phyloP scores from a whole-genome alignment of 1,140 invertebrate species.

The Drosophila melanogaster region DNA sequence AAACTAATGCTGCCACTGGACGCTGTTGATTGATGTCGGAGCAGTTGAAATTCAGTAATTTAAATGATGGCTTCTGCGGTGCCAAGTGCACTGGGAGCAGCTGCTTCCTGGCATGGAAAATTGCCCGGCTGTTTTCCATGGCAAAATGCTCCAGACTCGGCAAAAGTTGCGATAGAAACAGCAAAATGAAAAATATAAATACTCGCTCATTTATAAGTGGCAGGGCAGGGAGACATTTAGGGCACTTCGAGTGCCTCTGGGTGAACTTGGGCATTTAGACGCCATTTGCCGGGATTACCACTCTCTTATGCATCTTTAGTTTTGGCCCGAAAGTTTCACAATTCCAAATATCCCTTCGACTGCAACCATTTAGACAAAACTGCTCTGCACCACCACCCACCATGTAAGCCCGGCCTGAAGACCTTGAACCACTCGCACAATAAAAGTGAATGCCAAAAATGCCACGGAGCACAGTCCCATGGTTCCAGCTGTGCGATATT shows the following conservation, averaged over 20 bases:
- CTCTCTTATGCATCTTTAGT: constrained; percentile 52
- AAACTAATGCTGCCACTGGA: constrained; percentile 15
- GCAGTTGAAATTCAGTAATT: constrained; percentile 39
- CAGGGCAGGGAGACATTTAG: constrained; percentile 10
- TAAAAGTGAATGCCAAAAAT: constrained; percentile 40
- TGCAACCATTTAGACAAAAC: constrained; percentile 44
- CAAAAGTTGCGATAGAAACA: constrained; percentile 26
- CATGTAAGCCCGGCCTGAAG: neutral
- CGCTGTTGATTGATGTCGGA: constrained; percentile 35
- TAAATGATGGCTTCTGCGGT: constrained; percentile 42
- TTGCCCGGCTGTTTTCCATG: constrained; percentile 7
- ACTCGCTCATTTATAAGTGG: constrained; percentile 25
- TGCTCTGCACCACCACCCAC: constrained; percentile 6
- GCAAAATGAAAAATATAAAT: constrained; percentile 35
- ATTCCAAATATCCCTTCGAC: constrained; percentile 32
- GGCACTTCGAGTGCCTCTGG: constrained; percentile 11
- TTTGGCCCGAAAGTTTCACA: constrained; percentile 33
- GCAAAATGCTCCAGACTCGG: neutral
- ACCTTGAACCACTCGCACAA: constrained; percentile 38
- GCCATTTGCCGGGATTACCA: constrained; percentile 35
- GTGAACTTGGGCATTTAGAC: constrained; percentile 29
- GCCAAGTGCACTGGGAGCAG: constrained; percentile 35
- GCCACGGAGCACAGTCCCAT: constrained; percentile 2
- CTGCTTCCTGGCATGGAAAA: constrained; percentile 29
- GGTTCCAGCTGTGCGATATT: constrained; percentile 42